Conservation (phyloP, 2,113 vertebrate species). For the Thinocorus orbignyianus region DNA sequence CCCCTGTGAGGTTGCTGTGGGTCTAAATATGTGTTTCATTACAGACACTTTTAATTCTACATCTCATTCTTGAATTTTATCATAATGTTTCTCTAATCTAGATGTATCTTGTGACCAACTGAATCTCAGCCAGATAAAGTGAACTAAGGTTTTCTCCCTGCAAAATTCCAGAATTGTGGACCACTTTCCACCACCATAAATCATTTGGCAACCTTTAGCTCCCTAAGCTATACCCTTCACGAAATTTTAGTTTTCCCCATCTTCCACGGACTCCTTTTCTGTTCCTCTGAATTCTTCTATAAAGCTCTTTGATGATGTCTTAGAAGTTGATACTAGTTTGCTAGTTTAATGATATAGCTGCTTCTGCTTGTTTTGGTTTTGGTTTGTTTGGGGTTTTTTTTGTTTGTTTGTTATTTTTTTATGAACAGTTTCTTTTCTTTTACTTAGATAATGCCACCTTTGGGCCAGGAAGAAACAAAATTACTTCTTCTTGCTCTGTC, state of each 20-base stretch:
- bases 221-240: not conserved
- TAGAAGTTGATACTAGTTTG: not conserved
- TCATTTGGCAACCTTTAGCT: not conserved
- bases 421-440: not conserved
- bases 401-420: not conserved
- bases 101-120: not conserved
- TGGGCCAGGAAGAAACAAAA: not conserved
- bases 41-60: not conserved
- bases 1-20: not conserved
- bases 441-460: not conserved
- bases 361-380: not conserved
- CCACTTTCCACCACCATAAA: not conserved
- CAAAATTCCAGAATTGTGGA: not conserved
- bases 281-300: not conserved
- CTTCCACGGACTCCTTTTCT: not conserved
- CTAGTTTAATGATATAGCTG: not conserved
- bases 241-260: not conserved
- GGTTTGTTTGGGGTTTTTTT: not conserved
- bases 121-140: not conserved
- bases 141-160: not conserved
- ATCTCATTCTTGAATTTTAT: not conserved
- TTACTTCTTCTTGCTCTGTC: not conserved
- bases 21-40: not conserved
- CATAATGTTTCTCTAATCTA: not conserved
- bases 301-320: not conserved